phyloP scores from a whole-genome alignment of 92 coral and sea anemone genomes.

The Parazoanthus atlanticus region DNA sequence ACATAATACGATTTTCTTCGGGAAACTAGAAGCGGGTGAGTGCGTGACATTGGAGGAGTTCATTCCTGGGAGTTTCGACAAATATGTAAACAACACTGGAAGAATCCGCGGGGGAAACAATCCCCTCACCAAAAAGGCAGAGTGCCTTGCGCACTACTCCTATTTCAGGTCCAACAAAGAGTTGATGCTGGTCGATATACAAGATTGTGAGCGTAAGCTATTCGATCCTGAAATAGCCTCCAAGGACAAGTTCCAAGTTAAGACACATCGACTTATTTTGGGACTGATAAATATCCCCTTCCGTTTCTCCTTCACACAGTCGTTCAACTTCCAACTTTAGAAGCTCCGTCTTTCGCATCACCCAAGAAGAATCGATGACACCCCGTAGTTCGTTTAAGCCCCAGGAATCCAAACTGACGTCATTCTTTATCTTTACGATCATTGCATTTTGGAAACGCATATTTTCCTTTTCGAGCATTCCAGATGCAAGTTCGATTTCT shows the following conservation, averaged over 20 bases:
- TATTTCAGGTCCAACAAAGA: constrained; percentile 16
- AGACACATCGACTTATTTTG: too few species aligned
- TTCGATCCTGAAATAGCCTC: constrained; percentile 62
- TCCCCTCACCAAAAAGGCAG: constrained; percentile 10
- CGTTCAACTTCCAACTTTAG: constrained; percentile 26
- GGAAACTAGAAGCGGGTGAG: constrained; percentile 23
- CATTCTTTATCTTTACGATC: constrained; percentile 10
- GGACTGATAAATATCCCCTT: too few species aligned
- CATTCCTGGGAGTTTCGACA: constrained; percentile 8
- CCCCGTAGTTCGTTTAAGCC: constrained; percentile 27
- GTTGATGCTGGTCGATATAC: constrained; percentile 59
- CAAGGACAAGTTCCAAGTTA: background rate
- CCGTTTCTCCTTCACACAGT: background rate
- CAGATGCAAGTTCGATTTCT: constrained; percentile 5
- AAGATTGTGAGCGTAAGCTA: constrained; percentile 51
- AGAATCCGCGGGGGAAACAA: background rate
- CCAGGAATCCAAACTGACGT: constrained; percentile 24
- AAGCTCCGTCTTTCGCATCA: constrained; percentile 46
- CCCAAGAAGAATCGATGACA: constrained; percentile 45
- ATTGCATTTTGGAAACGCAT: constrained; percentile 20
- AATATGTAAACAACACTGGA: constrained; percentile 17
- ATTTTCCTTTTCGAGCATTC: constrained; percentile 20
- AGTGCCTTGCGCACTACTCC: constrained; percentile 34
- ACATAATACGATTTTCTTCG: constrained; percentile 6
- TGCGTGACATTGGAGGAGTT: constrained; percentile 30